Base-by-base conservation (phyloP, 2,888 invertebrate species). In the Trissolcus japonicus region DNA sequence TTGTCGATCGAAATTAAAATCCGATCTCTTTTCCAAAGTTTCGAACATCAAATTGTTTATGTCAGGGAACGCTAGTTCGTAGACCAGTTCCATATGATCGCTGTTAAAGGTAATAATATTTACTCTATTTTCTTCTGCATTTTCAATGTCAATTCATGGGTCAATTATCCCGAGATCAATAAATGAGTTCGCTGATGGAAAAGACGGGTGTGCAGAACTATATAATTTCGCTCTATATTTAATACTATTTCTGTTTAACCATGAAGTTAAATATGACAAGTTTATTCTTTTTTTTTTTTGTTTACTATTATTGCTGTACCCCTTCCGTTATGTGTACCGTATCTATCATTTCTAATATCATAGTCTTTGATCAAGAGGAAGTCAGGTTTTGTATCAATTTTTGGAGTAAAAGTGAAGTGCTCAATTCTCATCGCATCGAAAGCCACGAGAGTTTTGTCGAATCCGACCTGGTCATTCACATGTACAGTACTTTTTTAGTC, bases 261-360 rank as follows among this genome's bases (percentile, higher is more conserved):
- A 72, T 2, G 13, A 11, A 29, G 21, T n/a, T n/a, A 72, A 41
- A 4, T 53, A 11, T 46, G 41, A 29, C 67, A 62, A 7, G 67
- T 71, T 19, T 71, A 60, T n/a, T 43, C 41, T 3, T 43, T 14
- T 16, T 16, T 7, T 29, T 7, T 71, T 2, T 75, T 75, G 57
- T 69, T 78, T 6, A 78, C 62, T 11, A 79, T 6, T 4, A 79
- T 79, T 35, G 77, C 79, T 11, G 80, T 78, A 7, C 78, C 80
- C 0, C 80, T 78, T 9, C 80, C 78, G 1, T 7, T 21, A 35
- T 1, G n/a, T 50, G 11, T 0, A 14, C 1, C 21, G 51, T 57
- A n/a, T 67, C n/a, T n/a, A n/a, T n/a, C n/a, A n/a, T n/a, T n/a
- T n/a, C n/a, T n/a, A n/a, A n/a, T n/a, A n/a, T n/a, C n/a, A n/a